These are phyloP conservation scores for Oscheius onirici DNA, from an alignment of 2,888 invertebrate genomes.

Conservation along the genomic window DNA sequence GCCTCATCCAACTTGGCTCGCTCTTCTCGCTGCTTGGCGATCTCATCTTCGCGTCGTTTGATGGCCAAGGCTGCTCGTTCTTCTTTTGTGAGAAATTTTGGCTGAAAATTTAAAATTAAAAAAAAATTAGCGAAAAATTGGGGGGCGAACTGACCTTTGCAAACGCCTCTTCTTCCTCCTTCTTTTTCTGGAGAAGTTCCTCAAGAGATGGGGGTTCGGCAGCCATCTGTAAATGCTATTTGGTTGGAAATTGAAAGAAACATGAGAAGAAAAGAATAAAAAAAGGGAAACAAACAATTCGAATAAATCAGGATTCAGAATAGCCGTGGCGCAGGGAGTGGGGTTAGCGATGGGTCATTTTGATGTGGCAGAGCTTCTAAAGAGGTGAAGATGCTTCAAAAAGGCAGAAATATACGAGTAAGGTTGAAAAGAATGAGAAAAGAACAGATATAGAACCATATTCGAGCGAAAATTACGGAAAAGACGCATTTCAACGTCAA, in stretches of 20 bases:
- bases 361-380: too few species aligned
- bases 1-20: slow-evolving; percentile 79
- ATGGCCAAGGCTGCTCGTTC: slow-evolving; percentile 90
- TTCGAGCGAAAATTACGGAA: too few species aligned
- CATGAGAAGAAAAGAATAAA: neutral
- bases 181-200: slow-evolving; percentile 92
- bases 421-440: too few species aligned
- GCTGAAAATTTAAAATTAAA: slow-evolving; percentile 73
- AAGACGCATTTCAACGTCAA: too few species aligned
- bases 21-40: slow-evolving; percentile 81
- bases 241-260: neutral
- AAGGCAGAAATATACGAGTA: too few species aligned
- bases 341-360: too few species aligned
- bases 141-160: slow-evolving; percentile 79
- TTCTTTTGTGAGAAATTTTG: slow-evolving; percentile 94
- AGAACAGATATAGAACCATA: too few species aligned
- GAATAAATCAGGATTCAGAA: too few species aligned
- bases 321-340: too few species aligned
- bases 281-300: neutral
- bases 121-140: neutral
- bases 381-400: too few species aligned
- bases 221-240: neutral
- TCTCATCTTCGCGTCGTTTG: slow-evolving; percentile 85
- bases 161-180: slow-evolving; percentile 91
- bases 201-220: slow-evolving; percentile 91